Evolutionary conservation across 2,113 vertebrate genomes (phyloP), one percentile per base, ranked within the genome.

Genomic region (Tragelaphus buxtoni): DNA sequence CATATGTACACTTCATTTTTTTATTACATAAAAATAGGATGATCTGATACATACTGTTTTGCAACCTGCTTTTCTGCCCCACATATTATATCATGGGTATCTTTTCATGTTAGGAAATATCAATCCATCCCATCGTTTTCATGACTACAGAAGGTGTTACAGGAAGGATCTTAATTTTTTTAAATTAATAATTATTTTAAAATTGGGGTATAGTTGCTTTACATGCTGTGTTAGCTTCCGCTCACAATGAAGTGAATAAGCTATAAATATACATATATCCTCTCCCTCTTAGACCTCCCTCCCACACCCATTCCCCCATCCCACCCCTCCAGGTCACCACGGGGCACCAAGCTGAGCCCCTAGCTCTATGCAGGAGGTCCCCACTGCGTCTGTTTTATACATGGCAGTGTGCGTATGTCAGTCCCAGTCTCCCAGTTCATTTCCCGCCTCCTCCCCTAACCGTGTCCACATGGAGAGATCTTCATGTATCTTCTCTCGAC

Each of bases 1-100:
- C 49, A 30, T 26, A 10, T 12, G 13, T 5, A 32, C 5, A 0
- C 32, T 47, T 55, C 9, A 14, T 16, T 56, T 42, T 60, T 84
- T 85, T 81, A 61, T 81, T 30, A 35, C 18, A 9, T 10, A 42
- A 55, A 45, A 39, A n/a, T 5, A 65, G 45, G 32, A 8, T 32
- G 32, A 32, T 9, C 13, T 6, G 10, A 0, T 5, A 11, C 7
- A 8, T 24, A 35, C 32, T 17, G 18, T 35, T 84, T 80, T 76
- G 45, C 45, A 30, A 4, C 12, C 35, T 56, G 13, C 7, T 35
- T 61, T 28, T 14, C 0, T 7, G 18, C 42, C 9, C 7, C 16
- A 7, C 4, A 2, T 11, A 3, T 11, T 30, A 2, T 12, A 11
- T 18, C 61, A 2, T 12, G 17, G 18, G 4, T 53, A 3, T 55